Evolutionary conservation across 2,888 invertebrate species (phyloP).

Genomic region (Melolontha melolontha): DNA sequence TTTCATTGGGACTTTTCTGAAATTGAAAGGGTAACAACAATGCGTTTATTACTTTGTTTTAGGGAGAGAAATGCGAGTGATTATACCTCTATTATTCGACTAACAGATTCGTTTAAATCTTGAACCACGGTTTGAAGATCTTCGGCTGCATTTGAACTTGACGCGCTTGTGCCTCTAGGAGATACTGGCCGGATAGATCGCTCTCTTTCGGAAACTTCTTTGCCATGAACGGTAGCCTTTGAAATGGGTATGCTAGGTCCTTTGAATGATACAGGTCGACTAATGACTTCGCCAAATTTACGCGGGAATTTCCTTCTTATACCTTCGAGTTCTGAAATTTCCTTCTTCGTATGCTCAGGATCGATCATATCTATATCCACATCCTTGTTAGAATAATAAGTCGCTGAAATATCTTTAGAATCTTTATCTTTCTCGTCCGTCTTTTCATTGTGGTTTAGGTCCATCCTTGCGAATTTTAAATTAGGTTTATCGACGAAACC

Average conservation of each 20-base stretch:
- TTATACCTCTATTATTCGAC: conserved; percentile 47
- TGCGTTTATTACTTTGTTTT: not conserved
- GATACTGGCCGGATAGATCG: not conserved
- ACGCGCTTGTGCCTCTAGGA: not conserved
- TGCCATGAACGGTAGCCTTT: too few relatives aligned
- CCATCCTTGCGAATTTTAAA: conserved; percentile 9
- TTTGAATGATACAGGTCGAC: too few relatives aligned
- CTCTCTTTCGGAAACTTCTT: too few relatives aligned
- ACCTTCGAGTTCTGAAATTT: too few relatives aligned
- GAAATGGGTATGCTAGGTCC: too few relatives aligned
- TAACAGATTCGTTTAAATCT: conserved; percentile 46
- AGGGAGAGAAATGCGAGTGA: not conserved
- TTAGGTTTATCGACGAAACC: not conserved
- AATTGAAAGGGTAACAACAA: conserved; percentile 17
- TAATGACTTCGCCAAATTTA: too few relatives aligned
- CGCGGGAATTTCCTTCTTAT: too few relatives aligned
- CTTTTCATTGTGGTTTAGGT: not conserved
- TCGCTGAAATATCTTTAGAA: conserved; percentile 10
- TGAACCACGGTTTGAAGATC: conserved; percentile 43
- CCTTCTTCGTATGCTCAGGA: too few relatives aligned
- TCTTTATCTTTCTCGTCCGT: not conserved
- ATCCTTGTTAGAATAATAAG: too few relatives aligned
- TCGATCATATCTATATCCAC: too few relatives aligned
- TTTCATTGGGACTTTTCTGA: conserved; percentile 46
- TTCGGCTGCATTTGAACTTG: conserved; percentile 22